A percentile compares a stretch with the other conserved stretches of the same genome.
Evolutionary conservation across 2,797 vertebrate genomes (phyloP).

Genomic region (Pseudomugil gertrudae): DNA sequence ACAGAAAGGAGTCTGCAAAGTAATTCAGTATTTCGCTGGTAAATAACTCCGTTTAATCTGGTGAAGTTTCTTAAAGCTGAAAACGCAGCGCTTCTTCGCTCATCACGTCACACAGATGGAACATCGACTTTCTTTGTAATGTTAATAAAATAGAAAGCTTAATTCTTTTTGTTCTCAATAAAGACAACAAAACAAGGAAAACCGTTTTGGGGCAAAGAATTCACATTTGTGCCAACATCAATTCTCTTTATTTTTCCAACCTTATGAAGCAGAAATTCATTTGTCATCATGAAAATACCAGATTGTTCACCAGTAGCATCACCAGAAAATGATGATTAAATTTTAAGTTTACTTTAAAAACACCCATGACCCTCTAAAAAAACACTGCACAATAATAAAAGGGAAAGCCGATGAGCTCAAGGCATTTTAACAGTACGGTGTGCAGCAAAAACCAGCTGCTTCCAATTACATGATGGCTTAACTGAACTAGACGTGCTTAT

Average conservation of each 20-base stretch:
- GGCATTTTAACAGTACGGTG: background rate
- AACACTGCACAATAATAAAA: slow-evolving; percentile 41
- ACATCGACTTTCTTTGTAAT: too few relatives aligned
- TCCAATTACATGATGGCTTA: slow-evolving; percentile 45
- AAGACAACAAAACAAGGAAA: too few relatives aligned
- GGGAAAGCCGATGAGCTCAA: slow-evolving; percentile 23
- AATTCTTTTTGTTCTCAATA: background rate
- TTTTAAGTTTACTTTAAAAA: slow-evolving; percentile 28
- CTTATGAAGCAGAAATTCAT: background rate
- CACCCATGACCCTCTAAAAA: slow-evolving; percentile 12
- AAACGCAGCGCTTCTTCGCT: background rate
- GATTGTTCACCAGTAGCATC: too few relatives aligned
- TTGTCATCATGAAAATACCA: slow-evolving; percentile 16
- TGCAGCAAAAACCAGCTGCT: slow-evolving; percentile 28
- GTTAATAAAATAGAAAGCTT: background rate
- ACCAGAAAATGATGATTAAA: slow-evolving; percentile 28
- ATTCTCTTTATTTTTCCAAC: background rate
- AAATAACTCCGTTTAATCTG: background rate
- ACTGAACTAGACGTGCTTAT: slow-evolving; percentile 40
- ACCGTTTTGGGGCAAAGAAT: too few relatives aligned
- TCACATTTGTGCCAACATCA: background rate
- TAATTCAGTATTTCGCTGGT: background rate
- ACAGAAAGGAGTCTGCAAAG: background rate
- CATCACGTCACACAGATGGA: background rate
- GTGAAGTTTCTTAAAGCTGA: slow-evolving; percentile 1